A percentile compares a stretch with the other conserved stretches of the same genome.
Conservation (phyloP, 2,888 invertebrate genomes). For the Oligia fasciuncula region DNA sequence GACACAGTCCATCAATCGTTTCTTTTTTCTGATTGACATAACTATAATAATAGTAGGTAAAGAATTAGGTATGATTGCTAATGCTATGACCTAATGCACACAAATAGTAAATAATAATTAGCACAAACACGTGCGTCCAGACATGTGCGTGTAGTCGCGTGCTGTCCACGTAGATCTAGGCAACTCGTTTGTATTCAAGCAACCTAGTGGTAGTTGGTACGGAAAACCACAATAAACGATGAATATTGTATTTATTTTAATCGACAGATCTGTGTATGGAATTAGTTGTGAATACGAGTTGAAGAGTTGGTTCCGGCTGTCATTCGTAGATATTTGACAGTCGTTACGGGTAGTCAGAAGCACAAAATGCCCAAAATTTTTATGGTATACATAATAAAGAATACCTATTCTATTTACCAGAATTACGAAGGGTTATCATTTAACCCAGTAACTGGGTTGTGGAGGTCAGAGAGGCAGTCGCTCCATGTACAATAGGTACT, state of each 20-base stretch:
- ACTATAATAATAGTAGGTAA: background rate
- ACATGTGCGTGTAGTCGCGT: constrained; percentile 17
- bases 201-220: background rate
- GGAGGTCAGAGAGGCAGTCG: background rate
- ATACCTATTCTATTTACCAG: background rate
- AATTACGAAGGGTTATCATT: background rate
- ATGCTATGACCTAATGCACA: constrained; percentile 7
- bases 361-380: background rate
- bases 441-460: background rate
- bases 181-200: constrained; percentile 27
- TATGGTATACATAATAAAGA: background rate
- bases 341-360: background rate
- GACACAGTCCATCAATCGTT: background rate
- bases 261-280: background rate
- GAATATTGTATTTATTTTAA: constrained; percentile 33
- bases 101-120: constrained; percentile 20
- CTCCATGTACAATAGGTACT: background rate
- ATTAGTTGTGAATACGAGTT: background rate
- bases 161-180: background rate
- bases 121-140: constrained; percentile 4
- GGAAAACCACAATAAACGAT: constrained; percentile 34
- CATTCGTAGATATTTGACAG: background rate
- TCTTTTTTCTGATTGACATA: background rate
- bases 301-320: background rate
- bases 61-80: background rate